phyloP scores from a whole-genome alignment of 1,140 invertebrate genomes.

The Euglossa dilemma region DNA sequence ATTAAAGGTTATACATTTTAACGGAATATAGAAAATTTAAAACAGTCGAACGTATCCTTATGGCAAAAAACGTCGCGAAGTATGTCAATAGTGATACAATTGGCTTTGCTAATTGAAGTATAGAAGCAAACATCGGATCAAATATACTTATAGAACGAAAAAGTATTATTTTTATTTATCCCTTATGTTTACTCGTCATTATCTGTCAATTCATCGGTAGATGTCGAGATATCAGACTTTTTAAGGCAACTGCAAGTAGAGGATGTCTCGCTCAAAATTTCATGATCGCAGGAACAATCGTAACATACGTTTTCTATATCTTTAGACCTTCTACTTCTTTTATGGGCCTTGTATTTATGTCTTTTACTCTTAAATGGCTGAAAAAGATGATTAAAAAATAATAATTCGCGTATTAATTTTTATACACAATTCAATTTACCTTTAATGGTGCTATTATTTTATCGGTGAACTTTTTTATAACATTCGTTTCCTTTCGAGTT shows the following conservation, averaged over 20 bases:
- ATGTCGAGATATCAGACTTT: constrained; percentile 36
- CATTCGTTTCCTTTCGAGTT: constrained; percentile 5
- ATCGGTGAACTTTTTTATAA: constrained; percentile 13
- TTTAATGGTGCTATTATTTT: constrained; percentile 21
- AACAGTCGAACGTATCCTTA: constrained; percentile 16
- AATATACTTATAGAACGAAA: neutral
- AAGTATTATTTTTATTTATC: constrained; percentile 2
- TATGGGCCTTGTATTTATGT: neutral
- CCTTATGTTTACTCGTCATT: constrained; percentile 32
- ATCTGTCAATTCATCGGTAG: constrained; percentile 60
- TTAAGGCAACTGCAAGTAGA: constrained; percentile 18
- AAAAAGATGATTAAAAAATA: neutral
- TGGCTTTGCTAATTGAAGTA: no score
- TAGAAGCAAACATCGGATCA: no score
- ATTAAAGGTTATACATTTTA: constrained; percentile 37
- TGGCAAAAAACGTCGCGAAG: neutral
- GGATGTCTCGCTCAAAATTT: constrained; percentile 42
- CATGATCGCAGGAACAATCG: neutral
- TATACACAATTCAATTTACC: neutral
- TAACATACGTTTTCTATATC: neutral
- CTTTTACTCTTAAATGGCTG: constrained; percentile 8
- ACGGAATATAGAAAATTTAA: neutral
- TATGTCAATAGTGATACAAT: neutral
- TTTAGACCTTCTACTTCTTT: neutral
- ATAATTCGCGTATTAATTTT: neutral